Conservation (phyloP, 2,888 invertebrate species). For the Camponotus fellah region DNA sequence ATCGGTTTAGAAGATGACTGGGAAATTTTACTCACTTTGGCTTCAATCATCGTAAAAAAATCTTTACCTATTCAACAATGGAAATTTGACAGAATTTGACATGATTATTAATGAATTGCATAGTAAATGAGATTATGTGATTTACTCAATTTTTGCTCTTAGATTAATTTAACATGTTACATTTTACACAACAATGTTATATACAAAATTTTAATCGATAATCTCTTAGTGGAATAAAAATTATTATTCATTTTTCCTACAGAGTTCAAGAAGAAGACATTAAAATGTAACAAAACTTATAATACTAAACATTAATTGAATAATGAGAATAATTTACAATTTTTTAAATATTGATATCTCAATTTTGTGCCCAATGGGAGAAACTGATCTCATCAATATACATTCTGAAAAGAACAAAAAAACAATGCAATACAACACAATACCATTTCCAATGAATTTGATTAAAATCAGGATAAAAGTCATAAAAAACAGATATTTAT, state of each 20-base stretch:
- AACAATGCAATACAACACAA: background rate
- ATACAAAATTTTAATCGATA: background rate
- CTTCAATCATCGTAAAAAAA: constrained; percentile 71
- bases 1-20: constrained; percentile 71
- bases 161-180: background rate
- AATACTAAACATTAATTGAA: background rate
- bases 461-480: background rate
- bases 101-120: constrained; percentile 63
- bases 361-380: background rate
- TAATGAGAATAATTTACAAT: background rate
- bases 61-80: constrained; percentile 68
- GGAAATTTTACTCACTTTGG: constrained; percentile 65
- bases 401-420: background rate
- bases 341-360: background rate
- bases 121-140: constrained; percentile 43
- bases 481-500: background rate
- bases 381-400: background rate
- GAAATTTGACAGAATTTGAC: constrained; percentile 56
- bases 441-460: background rate
- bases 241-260: background rate
- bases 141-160: background rate
- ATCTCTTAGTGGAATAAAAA: background rate
- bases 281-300: constrained; percentile 10
- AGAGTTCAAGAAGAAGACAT: background rate
- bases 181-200: background rate